Conservation (phyloP, 2,113 vertebrate species). For the Leucosticte australis region DNA sequence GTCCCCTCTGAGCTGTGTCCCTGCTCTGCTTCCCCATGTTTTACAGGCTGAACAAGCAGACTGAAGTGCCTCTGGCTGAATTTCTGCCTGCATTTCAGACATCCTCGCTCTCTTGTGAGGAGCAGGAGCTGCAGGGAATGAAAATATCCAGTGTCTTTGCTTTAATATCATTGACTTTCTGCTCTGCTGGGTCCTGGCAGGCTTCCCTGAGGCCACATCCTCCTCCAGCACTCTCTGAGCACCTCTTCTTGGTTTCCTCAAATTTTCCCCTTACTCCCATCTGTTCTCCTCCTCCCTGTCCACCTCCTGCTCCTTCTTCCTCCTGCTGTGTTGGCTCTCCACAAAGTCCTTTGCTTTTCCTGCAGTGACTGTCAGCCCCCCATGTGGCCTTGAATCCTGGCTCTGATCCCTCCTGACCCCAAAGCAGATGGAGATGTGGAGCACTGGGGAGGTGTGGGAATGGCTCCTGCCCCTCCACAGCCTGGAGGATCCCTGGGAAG, state of each 20-base stretch:
- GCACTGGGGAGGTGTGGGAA: background rate
- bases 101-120: background rate
- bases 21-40: background rate
- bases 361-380: background rate
- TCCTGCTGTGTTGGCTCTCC: background rate
- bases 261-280: background rate
- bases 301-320: background rate
- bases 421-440: background rate
- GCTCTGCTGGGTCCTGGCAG: background rate
- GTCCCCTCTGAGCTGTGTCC: rapidly evolving
- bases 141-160: background rate
- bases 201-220: background rate
- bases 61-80: background rate
- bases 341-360: background rate
- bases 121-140: background rate
- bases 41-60: background rate
- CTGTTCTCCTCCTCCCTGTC: background rate
- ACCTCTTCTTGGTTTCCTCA: background rate
- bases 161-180: background rate
- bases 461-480: rapidly evolving
- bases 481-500: background rate
- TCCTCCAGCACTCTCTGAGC: background rate
- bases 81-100: background rate
- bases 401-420: background rate
- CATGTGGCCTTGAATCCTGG: rapidly evolving